Base-by-base conservation (phyloP, 2,797 vertebrate genomes). In the Xiphorhynchus erythropygius region DNA sequence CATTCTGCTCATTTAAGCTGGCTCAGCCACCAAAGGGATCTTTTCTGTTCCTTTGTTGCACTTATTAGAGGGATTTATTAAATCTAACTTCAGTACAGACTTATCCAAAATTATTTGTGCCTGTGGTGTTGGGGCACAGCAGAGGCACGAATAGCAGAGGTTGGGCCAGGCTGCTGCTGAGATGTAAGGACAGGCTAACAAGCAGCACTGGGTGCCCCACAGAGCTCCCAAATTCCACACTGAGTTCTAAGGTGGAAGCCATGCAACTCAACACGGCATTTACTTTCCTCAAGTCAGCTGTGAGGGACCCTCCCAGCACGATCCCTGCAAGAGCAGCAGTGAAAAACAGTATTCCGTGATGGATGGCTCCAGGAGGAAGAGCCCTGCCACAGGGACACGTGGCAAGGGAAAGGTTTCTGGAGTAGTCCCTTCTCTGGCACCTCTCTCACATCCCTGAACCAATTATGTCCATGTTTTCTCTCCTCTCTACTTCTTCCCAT, bases 51-150 rank as follows among this genome's bases (percentile, higher is more conserved):
- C 73, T 96, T 94, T 96, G 90, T 95, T 88, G 89, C 80, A 46
- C 57, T 87, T 81, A 92, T 92, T 94, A 94, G 82, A 95, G 63
- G 77, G 91, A 95, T 95, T 97, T 96, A 94, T 89, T 90, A 95
- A 95, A 91, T 47, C 94, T 90, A 93, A 76, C 90, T 88, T 87
- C 78, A 76, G 56, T 25, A 56, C 18, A 80, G 80, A 41, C 59
- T 83, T 93, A 83, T 0, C 82, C 87, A 77, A 95, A 91, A 84
- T 92, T 73, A 62, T 83, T 78, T 74, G 67, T 90, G 91, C 94
- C 96, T 88, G 93, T 39, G 76, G 91, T 81, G 87, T 56, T 7
- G 57, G 78, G 88, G 87, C 92, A 90, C 8, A 79, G 80, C 42
- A 52, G 75, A 94, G 91, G 79, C 64, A 71, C 1, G 1, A 42